A percentile compares a stretch with the other conserved stretches of the same genome.
phyloP scores from a whole-genome alignment of 2,888 invertebrate species.

The Heterodera filipjevi region DNA sequence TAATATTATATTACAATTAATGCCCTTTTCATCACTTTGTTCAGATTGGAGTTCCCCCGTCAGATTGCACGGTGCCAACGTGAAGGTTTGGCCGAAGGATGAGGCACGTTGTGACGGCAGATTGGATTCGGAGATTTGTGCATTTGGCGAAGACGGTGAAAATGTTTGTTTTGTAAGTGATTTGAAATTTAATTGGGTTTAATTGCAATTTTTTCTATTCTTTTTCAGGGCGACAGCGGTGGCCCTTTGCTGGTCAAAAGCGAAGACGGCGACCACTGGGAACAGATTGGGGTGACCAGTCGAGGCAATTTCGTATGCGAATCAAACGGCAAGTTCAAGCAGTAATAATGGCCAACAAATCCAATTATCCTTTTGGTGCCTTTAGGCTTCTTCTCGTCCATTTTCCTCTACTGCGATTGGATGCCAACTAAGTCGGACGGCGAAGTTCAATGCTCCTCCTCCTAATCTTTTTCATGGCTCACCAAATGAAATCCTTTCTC shows the following conservation, averaged over 20 bases:
- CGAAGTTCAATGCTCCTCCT: constrained; percentile 19
- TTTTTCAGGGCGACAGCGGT: constrained; percentile 22
- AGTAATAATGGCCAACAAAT: not conserved
- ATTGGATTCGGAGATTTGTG: constrained; percentile 17
- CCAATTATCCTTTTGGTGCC: not conserved
- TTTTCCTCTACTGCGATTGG: constrained; percentile 23
- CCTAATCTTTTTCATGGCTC: too few relatives aligned
- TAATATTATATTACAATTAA: not conserved
- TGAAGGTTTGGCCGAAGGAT: constrained; percentile 19
- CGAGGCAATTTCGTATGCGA: constrained; percentile 19
- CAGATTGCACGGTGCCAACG: constrained; percentile 23
- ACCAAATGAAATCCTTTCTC: not conserved
- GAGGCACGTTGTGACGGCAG: constrained; percentile 18
- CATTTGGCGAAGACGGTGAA: constrained; percentile 20
- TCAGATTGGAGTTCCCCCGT: constrained; percentile 21
- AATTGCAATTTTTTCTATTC: not conserved
- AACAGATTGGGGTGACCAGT: constrained; percentile 26
- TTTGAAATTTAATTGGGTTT: not conserved
- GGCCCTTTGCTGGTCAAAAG: constrained; percentile 19
- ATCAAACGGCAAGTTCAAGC: not conserved
- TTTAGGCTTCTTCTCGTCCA: constrained; percentile 14
- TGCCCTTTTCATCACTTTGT: not conserved
- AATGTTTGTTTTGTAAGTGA: constrained; percentile 26
- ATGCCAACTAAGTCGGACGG: constrained; percentile 11
- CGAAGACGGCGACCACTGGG: constrained; percentile 14